A percentile compares a stretch with the other conserved stretches of the same genome.
These are phyloP conservation scores for Dolichomitus sp. DNA, from an alignment of 2,888 invertebrate genomes.

Conservation along the genomic window DNA sequence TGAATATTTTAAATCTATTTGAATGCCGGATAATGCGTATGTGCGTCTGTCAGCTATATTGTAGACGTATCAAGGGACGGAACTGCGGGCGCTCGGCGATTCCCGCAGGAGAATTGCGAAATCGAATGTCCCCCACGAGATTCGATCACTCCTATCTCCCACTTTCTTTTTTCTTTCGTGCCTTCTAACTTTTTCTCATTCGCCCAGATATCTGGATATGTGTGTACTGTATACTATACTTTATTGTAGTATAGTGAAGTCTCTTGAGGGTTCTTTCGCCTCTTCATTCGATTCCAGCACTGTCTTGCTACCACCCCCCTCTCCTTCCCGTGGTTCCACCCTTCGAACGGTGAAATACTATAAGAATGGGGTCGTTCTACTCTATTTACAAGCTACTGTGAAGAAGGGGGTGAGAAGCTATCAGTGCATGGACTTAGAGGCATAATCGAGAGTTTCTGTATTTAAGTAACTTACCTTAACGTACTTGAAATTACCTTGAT, in stretches of 20 bases:
- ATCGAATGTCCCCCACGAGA: constrained; percentile 55
- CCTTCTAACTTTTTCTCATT: constrained; percentile 53
- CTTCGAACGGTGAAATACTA: neutral
- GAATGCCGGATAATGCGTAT: neutral
- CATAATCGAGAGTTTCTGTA: neutral
- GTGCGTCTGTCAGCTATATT: neutral
- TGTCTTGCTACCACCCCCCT: neutral
- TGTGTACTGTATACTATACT: constrained; percentile 38
- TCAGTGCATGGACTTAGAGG: neutral
- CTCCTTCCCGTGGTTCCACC: neutral
- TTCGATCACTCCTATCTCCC: constrained; percentile 37
- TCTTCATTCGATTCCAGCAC: constrained; percentile 47
- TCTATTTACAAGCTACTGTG: constrained; percentile 53
- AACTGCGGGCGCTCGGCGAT: constrained; percentile 15
- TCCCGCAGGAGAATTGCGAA: constrained; percentile 52
- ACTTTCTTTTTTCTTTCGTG: constrained; percentile 39
- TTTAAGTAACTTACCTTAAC: too few species aligned
- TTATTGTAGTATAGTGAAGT: constrained; percentile 11
- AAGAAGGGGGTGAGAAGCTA: constrained; percentile 10
- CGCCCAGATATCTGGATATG: constrained; percentile 46
- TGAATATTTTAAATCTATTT: neutral
- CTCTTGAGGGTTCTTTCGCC: constrained; percentile 40
- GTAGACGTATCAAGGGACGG: constrained; percentile 24
- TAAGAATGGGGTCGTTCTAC: constrained; percentile 23
- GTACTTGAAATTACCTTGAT: too few species aligned